Evolutionary conservation across 92 coral and sea anemone species (phyloP), one percentile per base, ranked within the genome.

Genomic region (Ricordea florida): DNA sequence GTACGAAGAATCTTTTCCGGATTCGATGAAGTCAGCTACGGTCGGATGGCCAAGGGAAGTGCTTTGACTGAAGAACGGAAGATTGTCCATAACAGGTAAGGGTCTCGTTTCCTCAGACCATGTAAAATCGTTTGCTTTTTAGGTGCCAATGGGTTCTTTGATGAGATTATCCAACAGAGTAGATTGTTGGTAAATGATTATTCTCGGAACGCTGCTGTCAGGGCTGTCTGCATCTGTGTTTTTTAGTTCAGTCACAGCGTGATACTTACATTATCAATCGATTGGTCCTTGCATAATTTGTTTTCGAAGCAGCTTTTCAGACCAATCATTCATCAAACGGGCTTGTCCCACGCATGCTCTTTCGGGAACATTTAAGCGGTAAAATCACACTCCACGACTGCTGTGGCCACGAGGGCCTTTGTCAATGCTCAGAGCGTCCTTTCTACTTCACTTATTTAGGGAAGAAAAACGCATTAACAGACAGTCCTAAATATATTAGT

Each of bases 281-380:
- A 91, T 91, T 87, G 97, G 93, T 78, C 82, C 84, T 90, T 68
- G 86, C 76, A 74, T 74, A 74, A 87, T 86, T 81, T 90, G 92
- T 87, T 87, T 85, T 87, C 87, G 97, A 85, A 83, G 78, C 92
- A 74, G 97, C 38, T 84, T 62, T 78, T 72, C 81, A 66, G 50
- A 62, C 89, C 92, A 79, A 90, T 90, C 96, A 90, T 87, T 90
- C 96, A 90, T 45, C 84, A 61, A 60, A 70, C 77, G 56, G 77
- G 77, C 65, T 55, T 69, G 53, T 38, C 65, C 40, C 77, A 70
- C 77, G 77, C 77, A 70, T 70, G 77, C 77, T 70, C 77, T 55
- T n/a, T n/a, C n/a, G n/a, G n/a, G n/a, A n/a, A n/a, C n/a, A n/a
- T n/a, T n/a, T n/a, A n/a, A n/a, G n/a, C n/a, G n/a, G n/a, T n/a